phyloP scores from a whole-genome alignment of 2,888 invertebrate genomes.

The Corythucha ciliata region DNA sequence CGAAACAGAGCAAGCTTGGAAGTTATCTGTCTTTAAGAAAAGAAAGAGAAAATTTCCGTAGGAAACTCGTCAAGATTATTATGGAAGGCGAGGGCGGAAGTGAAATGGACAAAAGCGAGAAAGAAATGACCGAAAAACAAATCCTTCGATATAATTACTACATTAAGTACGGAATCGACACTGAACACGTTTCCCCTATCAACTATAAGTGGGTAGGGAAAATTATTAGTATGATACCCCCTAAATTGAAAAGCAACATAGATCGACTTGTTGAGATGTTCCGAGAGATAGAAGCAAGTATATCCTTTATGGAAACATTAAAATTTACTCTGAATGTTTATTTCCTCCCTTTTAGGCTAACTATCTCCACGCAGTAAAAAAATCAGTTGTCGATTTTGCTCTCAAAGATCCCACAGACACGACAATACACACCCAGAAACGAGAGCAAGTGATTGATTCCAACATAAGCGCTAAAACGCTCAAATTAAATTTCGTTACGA shows the following conservation, averaged over 20 bases:
- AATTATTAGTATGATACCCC: slow-evolving; percentile 56
- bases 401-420: slow-evolving; percentile 59
- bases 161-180: slow-evolving; percentile 81
- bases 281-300: slow-evolving; percentile 32
- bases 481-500: slow-evolving; percentile 21
- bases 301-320: not conserved
- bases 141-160: slow-evolving; percentile 80
- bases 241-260: slow-evolving; percentile 46
- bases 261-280: slow-evolving; percentile 28
- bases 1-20: slow-evolving; percentile 12
- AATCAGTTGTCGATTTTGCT: slow-evolving; percentile 85
- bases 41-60: slow-evolving; percentile 74
- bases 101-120: slow-evolving; percentile 45
- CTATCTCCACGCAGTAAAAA: slow-evolving; percentile 79
- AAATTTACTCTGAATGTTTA: slow-evolving; percentile 1
- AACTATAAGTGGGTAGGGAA: slow-evolving; percentile 61
- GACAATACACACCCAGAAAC: slow-evolving; percentile 17
- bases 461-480: slow-evolving; percentile 15
- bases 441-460: slow-evolving; percentile 11
- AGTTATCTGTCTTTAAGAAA: slow-evolving; percentile 55
- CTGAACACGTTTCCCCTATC: slow-evolving; percentile 77
- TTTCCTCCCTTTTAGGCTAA: slow-evolving; percentile 45
- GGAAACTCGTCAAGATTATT: slow-evolving; percentile 66
- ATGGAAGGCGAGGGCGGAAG: slow-evolving; percentile 43
- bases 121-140: slow-evolving; percentile 57